A percentile compares a stretch with the other conserved stretches of the same genome.
Evolutionary conservation across 2,888 invertebrate species (phyloP).

Genomic region (Iphiclides podalirius): DNA sequence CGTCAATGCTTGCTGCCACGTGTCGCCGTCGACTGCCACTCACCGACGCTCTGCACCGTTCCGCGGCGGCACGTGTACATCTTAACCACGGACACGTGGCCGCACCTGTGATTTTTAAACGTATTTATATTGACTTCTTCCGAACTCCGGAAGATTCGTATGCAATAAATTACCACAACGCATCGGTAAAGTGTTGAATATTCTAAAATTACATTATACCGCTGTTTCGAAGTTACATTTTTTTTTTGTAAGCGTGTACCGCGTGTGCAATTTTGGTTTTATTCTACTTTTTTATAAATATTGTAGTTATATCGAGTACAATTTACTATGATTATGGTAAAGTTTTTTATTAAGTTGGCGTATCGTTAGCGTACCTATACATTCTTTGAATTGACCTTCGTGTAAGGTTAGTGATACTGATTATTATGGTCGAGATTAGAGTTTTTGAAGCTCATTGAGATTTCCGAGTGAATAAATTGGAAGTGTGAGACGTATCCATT

Average conservation of each 20-base stretch:
- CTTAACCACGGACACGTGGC: slow-evolving; percentile 28
- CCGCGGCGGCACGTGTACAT: slow-evolving; percentile 7
- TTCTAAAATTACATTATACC: slow-evolving; percentile 63
- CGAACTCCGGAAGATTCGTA: slow-evolving; percentile 50
- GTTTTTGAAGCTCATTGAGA: slow-evolving; percentile 58
- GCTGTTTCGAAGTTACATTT: slow-evolving; percentile 47
- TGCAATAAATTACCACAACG: slow-evolving; percentile 54
- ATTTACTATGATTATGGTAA: slow-evolving; percentile 61
- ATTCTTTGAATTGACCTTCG: slow-evolving; percentile 79
- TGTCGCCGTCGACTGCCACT: slow-evolving; percentile 3
- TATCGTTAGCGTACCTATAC: slow-evolving; percentile 77
- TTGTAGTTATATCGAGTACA: slow-evolving; percentile 68
- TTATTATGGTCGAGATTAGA: slow-evolving; percentile 63
- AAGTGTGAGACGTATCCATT: slow-evolving; percentile 60
- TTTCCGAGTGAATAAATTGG: slow-evolving; percentile 55
- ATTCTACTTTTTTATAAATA: slow-evolving; percentile 44
- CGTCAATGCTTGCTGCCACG: slow-evolving; percentile 21
- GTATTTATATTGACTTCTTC: slow-evolving; percentile 58
- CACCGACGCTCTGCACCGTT: slow-evolving; percentile 2
- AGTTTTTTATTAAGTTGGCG: slow-evolving; percentile 66
- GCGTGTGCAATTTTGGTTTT: slow-evolving; percentile 62
- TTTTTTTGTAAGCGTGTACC: slow-evolving; percentile 45
- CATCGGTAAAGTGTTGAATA: slow-evolving; percentile 71
- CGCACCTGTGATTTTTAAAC: slow-evolving; percentile 53
- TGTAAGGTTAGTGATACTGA: slow-evolving; percentile 79